Conservation (phyloP, 2,888 invertebrate species). For the Sinodicranocentrus sp. region DNA sequence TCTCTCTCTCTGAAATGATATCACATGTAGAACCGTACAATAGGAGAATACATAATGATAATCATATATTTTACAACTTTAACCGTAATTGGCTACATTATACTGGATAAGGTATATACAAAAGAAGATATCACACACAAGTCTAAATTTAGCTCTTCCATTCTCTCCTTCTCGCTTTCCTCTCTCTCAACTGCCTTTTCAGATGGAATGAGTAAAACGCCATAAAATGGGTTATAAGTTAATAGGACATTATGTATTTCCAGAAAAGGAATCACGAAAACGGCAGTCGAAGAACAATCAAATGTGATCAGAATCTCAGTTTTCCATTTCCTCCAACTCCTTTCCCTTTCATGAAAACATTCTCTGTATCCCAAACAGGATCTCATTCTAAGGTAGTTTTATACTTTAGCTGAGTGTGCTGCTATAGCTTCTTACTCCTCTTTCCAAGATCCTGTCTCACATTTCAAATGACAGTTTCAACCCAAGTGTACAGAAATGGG, state of each 20-base stretch:
- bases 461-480: slow-evolving; percentile 15
- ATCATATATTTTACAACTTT: slow-evolving; percentile 34
- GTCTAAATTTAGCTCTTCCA: not conserved
- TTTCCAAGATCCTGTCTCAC: slow-evolving; percentile 23
- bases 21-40: too few species aligned
- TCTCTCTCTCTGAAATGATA: not conserved
- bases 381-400: too few species aligned
- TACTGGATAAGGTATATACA: not conserved
- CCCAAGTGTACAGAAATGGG: not conserved
- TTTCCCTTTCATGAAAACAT: slow-evolving; percentile 16
- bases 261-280: not conserved
- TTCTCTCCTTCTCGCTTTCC: not conserved
- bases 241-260: slow-evolving; percentile 32
- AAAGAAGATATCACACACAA: not conserved
- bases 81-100: slow-evolving; percentile 43
- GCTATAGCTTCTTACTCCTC: too few species aligned
- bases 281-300: slow-evolving; percentile 24
- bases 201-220: not conserved
- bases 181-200: not conserved
- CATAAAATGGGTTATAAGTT: slow-evolving; percentile 4
- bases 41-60: not conserved
- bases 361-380: too few species aligned
- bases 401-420: too few species aligned
- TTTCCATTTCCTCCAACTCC: slow-evolving; percentile 1
- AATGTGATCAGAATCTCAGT: slow-evolving; percentile 46